A percentile compares a stretch with the other conserved stretches of the same genome.
Evolutionary conservation across 2,888 invertebrate genomes (phyloP).

Genomic region (Leucoma salicis): DNA sequence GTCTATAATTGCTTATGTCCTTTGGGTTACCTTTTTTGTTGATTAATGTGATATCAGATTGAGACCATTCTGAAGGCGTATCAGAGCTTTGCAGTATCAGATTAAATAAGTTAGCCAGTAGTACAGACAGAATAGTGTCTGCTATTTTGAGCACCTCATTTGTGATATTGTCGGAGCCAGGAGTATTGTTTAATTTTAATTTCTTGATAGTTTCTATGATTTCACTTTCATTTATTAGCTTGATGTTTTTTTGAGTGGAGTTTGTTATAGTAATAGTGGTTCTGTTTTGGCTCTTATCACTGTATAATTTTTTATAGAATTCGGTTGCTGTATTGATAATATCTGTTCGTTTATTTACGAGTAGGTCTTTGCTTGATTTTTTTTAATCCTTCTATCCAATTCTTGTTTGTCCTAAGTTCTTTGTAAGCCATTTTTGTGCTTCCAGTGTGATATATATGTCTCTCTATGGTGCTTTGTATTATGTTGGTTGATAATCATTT

Average conservation of each 20-base stretch:
- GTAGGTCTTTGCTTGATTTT: background rate
- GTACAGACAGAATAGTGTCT: background rate
- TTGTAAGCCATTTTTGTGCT: background rate
- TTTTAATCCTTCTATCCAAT: background rate
- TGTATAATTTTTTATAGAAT: background rate
- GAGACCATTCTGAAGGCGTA: conserved; percentile 1
- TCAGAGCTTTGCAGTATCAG: background rate
- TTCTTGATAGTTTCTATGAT: background rate
- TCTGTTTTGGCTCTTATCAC: background rate
- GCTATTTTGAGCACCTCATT: conserved; percentile 12
- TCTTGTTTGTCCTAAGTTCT: background rate
- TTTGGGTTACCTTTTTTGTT: too few species aligned
- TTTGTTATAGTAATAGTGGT: background rate
- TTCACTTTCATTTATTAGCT: background rate
- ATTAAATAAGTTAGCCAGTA: conserved; percentile 13
- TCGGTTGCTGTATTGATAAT: background rate
- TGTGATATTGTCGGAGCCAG: conserved; percentile 8
- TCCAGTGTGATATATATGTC: background rate
- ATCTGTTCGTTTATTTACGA: background rate
- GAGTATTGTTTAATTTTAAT: background rate
- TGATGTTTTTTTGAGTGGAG: background rate
- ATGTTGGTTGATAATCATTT: background rate
- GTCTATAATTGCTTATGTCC: background rate
- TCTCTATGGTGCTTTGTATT: background rate
- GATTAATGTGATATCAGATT: background rate